Evolutionary conservation across 2,888 invertebrate genomes (phyloP).

Genomic region (Ganaspis brasiliensis): DNA sequence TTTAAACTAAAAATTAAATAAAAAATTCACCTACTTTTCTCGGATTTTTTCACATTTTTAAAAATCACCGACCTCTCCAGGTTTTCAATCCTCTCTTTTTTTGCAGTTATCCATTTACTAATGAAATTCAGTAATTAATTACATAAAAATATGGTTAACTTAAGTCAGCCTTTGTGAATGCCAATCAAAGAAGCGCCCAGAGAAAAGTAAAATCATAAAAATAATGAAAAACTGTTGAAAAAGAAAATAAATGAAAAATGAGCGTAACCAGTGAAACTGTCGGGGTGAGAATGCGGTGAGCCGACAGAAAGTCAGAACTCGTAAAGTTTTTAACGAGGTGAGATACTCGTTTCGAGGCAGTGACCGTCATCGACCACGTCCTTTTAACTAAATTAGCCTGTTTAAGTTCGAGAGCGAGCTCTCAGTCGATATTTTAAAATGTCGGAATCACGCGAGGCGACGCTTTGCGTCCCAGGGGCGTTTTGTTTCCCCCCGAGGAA

Average conservation of each 20-base stretch:
- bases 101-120: background rate
- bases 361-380: constrained; percentile 44
- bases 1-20: too few species aligned
- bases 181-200: constrained; percentile 26
- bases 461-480: constrained; percentile 41
- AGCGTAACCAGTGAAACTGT: constrained; percentile 24
- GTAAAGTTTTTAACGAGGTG: constrained; percentile 55
- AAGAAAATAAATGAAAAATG: constrained; percentile 23
- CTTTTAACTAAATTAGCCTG: constrained; percentile 59
- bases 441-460: constrained; percentile 61
- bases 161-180: background rate
- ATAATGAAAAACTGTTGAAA: constrained; percentile 3
- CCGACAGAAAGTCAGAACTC: constrained; percentile 10
- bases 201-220: background rate
- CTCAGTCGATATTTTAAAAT: constrained; percentile 58
- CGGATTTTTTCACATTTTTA: too few species aligned
- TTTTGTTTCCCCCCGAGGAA: constrained; percentile 21
- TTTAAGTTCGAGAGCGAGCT: constrained; percentile 23
- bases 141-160: background rate
- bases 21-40: too few species aligned
- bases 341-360: constrained; percentile 37
- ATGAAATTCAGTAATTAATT: constrained; percentile 4
- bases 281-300: constrained; percentile 37
- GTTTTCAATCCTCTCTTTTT: too few species aligned
- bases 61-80: too few species aligned